Evolutionary conservation across 2,797 vertebrate genomes (phyloP).

Genomic region (Oreortyx pictus): DNA sequence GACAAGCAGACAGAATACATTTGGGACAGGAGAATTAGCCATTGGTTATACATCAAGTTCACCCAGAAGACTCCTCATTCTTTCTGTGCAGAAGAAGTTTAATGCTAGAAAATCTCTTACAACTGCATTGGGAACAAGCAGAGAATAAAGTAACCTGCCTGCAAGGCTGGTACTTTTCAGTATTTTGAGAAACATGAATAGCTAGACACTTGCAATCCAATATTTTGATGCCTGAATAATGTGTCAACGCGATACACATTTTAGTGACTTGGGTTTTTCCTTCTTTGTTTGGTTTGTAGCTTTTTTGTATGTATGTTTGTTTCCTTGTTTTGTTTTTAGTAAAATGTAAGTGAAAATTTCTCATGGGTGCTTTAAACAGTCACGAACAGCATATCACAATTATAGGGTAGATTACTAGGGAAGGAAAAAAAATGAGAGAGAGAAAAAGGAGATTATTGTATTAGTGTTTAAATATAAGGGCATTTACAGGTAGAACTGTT

Average conservation of each 20-base stretch:
- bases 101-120: neutral
- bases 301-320: neutral
- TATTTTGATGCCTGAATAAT: neutral
- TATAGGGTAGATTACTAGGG: neutral
- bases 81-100: neutral
- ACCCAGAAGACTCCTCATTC: neutral
- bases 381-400: neutral
- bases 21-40: neutral
- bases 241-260: neutral
- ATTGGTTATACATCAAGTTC: neutral
- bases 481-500: neutral
- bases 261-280: neutral
- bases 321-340: neutral
- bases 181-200: neutral
- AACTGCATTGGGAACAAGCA: neutral
- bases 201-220: neutral
- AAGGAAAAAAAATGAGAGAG: neutral
- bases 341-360: neutral
- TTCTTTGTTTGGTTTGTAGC: neutral
- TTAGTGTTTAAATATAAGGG: neutral
- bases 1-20: neutral
- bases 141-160: neutral
- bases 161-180: neutral
- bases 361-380: neutral
- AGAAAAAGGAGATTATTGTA: accelerated